phyloP scores from a whole-genome alignment of 2,113 vertebrate species.

The Hypocryptadius cinnamomeus region DNA sequence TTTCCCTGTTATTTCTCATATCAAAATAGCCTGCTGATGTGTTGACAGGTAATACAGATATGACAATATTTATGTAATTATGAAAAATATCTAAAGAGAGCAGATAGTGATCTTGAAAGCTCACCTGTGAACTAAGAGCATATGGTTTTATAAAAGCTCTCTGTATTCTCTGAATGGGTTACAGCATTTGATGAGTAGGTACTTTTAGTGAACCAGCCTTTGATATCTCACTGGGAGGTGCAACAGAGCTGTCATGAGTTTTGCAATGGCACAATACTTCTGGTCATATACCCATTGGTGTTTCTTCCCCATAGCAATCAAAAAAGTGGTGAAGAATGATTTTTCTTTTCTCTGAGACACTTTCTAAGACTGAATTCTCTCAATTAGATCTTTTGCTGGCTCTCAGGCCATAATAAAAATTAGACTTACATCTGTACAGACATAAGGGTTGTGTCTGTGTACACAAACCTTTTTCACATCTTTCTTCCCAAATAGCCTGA shows the following conservation, averaged over 20 bases:
- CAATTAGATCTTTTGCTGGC: not conserved
- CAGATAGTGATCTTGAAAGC: not conserved
- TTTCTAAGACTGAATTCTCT: not conserved
- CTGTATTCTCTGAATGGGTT: not conserved
- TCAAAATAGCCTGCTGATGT: not conserved
- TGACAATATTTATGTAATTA: not conserved
- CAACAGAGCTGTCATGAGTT: not conserved
- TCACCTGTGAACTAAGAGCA: not conserved
- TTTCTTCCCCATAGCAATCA: not conserved
- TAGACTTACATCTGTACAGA: not conserved
- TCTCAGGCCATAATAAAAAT: not conserved
- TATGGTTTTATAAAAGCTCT: not conserved
- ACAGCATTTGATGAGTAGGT: not conserved
- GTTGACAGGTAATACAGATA: not conserved
- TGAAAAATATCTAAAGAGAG: not conserved
- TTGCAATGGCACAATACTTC: not conserved
- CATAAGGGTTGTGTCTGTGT: not conserved
- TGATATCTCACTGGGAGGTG: not conserved
- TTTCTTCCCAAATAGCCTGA: not conserved
- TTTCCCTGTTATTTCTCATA: not conserved
- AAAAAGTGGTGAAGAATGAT: not conserved
- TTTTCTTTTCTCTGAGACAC: not conserved
- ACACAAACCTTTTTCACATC: not conserved
- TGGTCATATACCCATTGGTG: fast-evolving
- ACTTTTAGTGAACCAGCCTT: not conserved